Conservation (phyloP, 2,888 invertebrate species). For the Lasioglossum zephyrum region DNA sequence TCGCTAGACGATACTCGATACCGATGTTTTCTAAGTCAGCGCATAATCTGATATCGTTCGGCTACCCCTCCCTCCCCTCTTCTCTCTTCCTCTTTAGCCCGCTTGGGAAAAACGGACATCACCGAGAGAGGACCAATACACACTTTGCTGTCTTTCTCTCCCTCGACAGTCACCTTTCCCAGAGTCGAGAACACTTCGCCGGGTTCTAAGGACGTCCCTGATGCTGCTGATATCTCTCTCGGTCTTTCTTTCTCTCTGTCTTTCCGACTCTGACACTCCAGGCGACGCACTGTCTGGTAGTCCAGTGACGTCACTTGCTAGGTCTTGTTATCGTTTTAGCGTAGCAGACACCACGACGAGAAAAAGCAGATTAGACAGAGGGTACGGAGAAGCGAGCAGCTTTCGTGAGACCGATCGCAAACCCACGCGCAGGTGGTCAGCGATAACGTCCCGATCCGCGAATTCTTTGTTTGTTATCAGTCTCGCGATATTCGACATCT, state of each 20-base stretch:
- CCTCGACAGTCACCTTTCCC: conserved; percentile 7
- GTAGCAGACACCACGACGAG: conserved; percentile 43
- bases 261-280: conserved; percentile 22
- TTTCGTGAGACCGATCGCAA: conserved; percentile 47
- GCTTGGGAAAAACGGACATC: conserved; percentile 30
- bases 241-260: neutral
- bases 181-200: conserved; percentile 1
- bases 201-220: conserved; percentile 61
- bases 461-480: conserved; percentile 22
- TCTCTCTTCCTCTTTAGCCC: neutral
- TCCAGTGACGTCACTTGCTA: conserved; percentile 71
- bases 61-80: conserved; percentile 24
- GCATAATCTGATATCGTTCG: conserved; percentile 76
- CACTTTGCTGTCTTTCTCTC: neutral
- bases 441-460: conserved; percentile 41
- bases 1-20: conserved; percentile 75
- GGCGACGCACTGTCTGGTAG: conserved; percentile 79
- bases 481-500: neutral
- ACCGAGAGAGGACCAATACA: neutral
- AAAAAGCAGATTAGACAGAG: conserved; percentile 60
- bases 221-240: conserved; percentile 60
- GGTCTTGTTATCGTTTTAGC: conserved; percentile 69
- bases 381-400: conserved; percentile 59
- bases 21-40: conserved; percentile 79
- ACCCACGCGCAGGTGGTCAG: conserved; percentile 28